These are phyloP conservation scores for Paragorgia papillata DNA, from an alignment of 92 coral and sea anemone genomes.

Conservation along the genomic window DNA sequence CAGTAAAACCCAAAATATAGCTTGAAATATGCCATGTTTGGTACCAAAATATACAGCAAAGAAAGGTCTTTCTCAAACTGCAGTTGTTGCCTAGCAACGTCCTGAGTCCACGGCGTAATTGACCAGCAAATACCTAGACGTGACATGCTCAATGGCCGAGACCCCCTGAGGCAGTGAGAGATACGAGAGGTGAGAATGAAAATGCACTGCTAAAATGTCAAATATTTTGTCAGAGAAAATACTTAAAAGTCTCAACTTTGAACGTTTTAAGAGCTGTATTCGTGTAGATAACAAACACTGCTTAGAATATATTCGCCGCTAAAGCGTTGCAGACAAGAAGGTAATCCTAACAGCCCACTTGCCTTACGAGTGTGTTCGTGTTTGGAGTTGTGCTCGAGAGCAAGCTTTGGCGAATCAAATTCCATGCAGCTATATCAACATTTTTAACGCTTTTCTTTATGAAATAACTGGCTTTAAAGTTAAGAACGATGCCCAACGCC, in stretches of 20 bases:
- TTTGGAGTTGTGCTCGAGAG: too few species aligned
- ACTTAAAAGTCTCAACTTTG: constrained; percentile 20
- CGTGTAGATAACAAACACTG: constrained; percentile 33
- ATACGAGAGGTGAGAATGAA: too few species aligned
- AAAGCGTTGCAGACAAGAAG: constrained; percentile 18
- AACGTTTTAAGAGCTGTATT: constrained; percentile 20
- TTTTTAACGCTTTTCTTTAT: constrained; percentile 22
- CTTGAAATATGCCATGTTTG: not conserved
- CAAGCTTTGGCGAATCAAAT: too few species aligned
- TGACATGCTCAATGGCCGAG: constrained; percentile 4
- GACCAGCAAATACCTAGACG: not conserved
- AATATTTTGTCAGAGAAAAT: constrained; percentile 18
- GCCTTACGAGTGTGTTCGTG: constrained; percentile 37
- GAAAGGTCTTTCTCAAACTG: not conserved
- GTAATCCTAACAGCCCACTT: constrained; percentile 28
- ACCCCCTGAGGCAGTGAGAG: constrained; percentile 32
- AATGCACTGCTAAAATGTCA: too few species aligned
- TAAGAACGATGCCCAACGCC: not conserved
- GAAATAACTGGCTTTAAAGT: not conserved
- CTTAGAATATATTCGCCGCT: constrained; percentile 15
- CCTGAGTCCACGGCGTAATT: constrained; percentile 25
- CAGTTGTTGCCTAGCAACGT: constrained; percentile 9
- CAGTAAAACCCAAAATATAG: constrained; percentile 22
- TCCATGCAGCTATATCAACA: too few species aligned
- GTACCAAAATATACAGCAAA: constrained; percentile 20